A percentile compares a stretch with the other conserved stretches of the same genome.
Conservation (phyloP, 2,888 invertebrate genomes). For the Eilema depressum region DNA sequence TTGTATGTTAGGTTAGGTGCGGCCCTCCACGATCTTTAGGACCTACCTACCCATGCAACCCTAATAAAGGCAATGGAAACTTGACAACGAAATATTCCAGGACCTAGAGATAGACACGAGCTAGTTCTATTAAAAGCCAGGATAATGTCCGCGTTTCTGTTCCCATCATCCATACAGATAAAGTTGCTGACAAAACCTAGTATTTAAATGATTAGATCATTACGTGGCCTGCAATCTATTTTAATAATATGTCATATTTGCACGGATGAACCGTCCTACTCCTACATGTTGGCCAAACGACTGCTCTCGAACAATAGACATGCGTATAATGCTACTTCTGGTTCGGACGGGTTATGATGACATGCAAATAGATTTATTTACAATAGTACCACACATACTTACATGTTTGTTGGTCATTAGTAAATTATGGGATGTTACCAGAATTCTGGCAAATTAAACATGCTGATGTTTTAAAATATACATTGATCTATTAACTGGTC, state of each 20-base stretch:
- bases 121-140: neutral
- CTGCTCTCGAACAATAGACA: constrained; percentile 42
- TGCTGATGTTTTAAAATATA: neutral
- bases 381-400: constrained; percentile 5
- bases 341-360: constrained; percentile 16
- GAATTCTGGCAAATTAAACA: neutral
- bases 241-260: constrained; percentile 48
- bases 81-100: neutral
- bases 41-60: no score
- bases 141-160: neutral
- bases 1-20: neutral
- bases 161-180: neutral
- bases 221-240: constrained; percentile 52
- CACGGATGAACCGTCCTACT: constrained; percentile 33
- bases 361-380: constrained; percentile 25
- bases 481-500: no score
- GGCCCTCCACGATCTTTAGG: no score
- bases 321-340: constrained; percentile 7
- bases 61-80: no score
- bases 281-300: constrained; percentile 45
- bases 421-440: no score
- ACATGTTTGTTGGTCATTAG: neutral
- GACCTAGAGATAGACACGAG: neutral
- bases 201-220: constrained; percentile 56
- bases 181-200: neutral